These are phyloP conservation scores for Orestias chungarensis DNA, from an alignment of 2,797 vertebrate species.

Conservation along the genomic window DNA sequence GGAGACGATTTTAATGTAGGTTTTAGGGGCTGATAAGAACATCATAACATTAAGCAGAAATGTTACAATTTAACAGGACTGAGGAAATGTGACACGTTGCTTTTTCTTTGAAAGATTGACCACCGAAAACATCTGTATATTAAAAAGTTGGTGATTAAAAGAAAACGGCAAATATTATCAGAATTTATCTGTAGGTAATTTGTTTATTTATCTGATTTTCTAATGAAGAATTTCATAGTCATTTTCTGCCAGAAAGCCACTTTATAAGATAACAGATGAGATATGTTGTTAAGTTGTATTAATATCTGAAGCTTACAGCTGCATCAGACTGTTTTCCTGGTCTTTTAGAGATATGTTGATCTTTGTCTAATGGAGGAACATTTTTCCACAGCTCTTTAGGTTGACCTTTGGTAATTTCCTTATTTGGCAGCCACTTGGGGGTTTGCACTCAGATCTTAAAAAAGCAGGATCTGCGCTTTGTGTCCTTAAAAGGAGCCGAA, in stretches of 20 bases:
- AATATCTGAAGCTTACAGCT: background rate
- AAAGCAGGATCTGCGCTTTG: constrained; percentile 76
- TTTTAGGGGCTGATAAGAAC: background rate
- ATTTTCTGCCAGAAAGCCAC: background rate
- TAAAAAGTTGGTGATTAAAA: too few relatives aligned
- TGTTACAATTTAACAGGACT: too few relatives aligned
- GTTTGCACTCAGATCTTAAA: constrained; percentile 79
- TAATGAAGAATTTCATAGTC: background rate
- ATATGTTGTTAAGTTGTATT: background rate
- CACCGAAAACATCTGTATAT: too few relatives aligned
- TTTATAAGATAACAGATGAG: too few relatives aligned
- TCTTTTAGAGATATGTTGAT: background rate
- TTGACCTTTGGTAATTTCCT: constrained; percentile 71
- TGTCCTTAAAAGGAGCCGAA: constrained; percentile 83
- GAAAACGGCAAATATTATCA: too few relatives aligned
- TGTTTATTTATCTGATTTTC: too few relatives aligned
- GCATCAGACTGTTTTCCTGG: background rate
- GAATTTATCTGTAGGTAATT: too few relatives aligned
- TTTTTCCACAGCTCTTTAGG: constrained; percentile 59
- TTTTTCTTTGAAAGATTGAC: too few relatives aligned
- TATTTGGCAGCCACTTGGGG: constrained; percentile 80
- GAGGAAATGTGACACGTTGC: too few relatives aligned
- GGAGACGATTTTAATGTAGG: background rate
- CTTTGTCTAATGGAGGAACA: constrained; percentile 41
- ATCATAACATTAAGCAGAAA: background rate